These are phyloP conservation scores for Drosophila micromelanica DNA, from an alignment of 1,140 invertebrate species.

Conservation along the genomic window DNA sequence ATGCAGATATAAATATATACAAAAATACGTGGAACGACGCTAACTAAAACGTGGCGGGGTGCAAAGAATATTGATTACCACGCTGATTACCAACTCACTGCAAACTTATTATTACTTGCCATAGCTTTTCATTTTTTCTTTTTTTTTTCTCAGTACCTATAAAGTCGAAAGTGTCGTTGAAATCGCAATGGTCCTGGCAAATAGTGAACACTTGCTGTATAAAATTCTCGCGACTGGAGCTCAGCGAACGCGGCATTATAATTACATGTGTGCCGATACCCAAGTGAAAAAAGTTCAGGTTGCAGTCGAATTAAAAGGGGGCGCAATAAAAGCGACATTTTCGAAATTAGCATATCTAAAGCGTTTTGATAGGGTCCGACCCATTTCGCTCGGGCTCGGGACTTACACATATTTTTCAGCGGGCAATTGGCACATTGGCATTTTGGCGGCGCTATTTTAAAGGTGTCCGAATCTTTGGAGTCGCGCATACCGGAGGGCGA, in stretches of 20 bases:
- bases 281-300: background rate
- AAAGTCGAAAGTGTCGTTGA: slow-evolving; percentile 75
- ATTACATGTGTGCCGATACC: slow-evolving; percentile 9
- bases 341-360: slow-evolving; percentile 70
- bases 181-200: slow-evolving; percentile 56
- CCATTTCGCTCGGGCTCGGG: background rate
- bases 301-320: slow-evolving; percentile 6
- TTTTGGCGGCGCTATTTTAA: slow-evolving; percentile 50
- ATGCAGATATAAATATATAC: background rate
- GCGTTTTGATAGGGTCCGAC: slow-evolving; percentile 63
- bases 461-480: slow-evolving; percentile 41
- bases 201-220: slow-evolving; percentile 66
- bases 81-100: too few species aligned
- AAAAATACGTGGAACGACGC: too few species aligned
- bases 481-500: slow-evolving; percentile 21
- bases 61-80: slow-evolving; percentile 9
- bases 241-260: slow-evolving; percentile 52
- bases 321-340: slow-evolving; percentile 15
- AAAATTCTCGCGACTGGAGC: slow-evolving; percentile 56
- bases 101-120: too few species aligned
- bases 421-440: slow-evolving; percentile 79
- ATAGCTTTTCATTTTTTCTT: too few species aligned
- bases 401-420: slow-evolving; percentile 78
- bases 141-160: slow-evolving; percentile 48
- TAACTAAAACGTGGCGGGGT: slow-evolving; percentile 5